A percentile compares a stretch with the other conserved stretches of the same genome.
Evolutionary conservation across 1,140 invertebrate species (phyloP).

Genomic region (Saccostrea glomerata): DNA sequence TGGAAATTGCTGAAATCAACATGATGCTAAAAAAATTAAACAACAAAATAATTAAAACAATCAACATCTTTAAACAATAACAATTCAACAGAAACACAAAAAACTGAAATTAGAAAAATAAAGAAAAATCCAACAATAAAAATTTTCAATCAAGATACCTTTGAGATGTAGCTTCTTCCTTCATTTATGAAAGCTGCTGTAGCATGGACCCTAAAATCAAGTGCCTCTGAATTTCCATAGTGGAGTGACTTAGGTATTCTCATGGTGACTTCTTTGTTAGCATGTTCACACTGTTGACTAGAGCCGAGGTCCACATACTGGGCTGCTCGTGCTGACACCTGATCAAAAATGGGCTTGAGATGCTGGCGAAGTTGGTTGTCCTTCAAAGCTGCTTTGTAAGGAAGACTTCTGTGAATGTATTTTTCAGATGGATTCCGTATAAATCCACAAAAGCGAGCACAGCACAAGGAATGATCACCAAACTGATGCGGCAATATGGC

Average conservation of each 20-base stretch:
- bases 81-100: background rate
- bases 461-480: conserved; percentile 51
- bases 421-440: conserved; percentile 25
- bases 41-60: background rate
- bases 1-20: conserved; percentile 6
- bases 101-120: background rate
- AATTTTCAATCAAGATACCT: no score
- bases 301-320: no score
- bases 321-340: no score
- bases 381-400: conserved; percentile 38
- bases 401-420: conserved; percentile 46
- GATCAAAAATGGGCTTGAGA: no score
- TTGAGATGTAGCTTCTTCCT: no score
- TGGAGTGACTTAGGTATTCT: no score
- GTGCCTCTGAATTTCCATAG: no score
- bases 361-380: background rate
- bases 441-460: conserved; percentile 49
- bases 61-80: background rate
- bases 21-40: background rate
- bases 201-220: no score
- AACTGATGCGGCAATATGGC: conserved; percentile 49
- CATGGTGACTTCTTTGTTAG: no score
- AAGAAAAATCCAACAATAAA: background rate
- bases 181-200: no score
- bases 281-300: no score